Percentiles rank a stretch among this genome's conserved stretches.
phyloP scores from a whole-genome alignment of 1,140 invertebrate genomes.

The Hermetia illucens region DNA sequence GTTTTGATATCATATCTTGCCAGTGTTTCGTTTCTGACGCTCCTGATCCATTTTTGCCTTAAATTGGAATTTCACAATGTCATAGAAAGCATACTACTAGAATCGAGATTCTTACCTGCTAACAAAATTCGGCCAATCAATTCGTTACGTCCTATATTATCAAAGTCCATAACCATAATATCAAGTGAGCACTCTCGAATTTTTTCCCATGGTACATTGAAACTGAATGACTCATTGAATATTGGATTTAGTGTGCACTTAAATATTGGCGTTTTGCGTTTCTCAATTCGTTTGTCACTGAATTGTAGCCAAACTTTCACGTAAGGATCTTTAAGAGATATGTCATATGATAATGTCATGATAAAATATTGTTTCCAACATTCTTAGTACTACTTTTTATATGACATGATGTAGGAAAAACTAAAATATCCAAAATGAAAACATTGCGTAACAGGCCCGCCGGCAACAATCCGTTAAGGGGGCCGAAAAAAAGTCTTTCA shows the following conservation, averaged over 20 bases:
- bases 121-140: conserved; percentile 78
- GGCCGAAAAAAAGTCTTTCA: no score
- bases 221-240: conserved; percentile 87
- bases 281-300: conserved; percentile 85
- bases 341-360: no score
- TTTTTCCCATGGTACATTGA: conserved; percentile 89
- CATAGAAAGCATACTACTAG: no score
- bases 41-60: conserved; percentile 80
- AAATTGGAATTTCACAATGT: no score
- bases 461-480: no score
- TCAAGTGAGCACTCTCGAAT: conserved; percentile 82
- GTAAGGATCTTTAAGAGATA: conserved; percentile 97
- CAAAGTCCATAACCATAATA: conserved; percentile 90
- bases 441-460: no score
- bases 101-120: conserved; percentile 46
- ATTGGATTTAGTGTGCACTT: conserved; percentile 84
- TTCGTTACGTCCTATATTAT: conserved; percentile 87
- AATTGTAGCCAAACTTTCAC: conserved; percentile 94
- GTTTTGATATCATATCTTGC: conserved; percentile 94
- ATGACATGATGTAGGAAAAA: no score
- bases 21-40: conserved; percentile 87
- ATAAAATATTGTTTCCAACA: no score
- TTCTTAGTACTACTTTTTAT: no score
- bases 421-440: no score
- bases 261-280: conserved; percentile 90